phyloP scores from a whole-genome alignment of 2,888 invertebrate genomes.

The Chironomus tentans region DNA sequence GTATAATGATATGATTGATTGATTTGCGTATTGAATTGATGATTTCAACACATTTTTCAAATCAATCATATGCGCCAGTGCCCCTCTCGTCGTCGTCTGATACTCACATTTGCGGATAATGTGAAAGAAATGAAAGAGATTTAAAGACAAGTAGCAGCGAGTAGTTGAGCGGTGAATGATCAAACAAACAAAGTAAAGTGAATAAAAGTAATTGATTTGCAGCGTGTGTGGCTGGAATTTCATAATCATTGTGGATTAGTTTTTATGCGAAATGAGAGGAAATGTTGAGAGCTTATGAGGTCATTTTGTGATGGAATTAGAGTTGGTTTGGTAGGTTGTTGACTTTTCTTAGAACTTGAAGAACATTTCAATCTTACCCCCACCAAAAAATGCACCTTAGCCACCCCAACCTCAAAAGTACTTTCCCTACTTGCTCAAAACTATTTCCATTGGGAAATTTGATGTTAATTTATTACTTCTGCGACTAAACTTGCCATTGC shows the following conservation, averaged over 20 bases:
- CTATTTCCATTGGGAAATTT: not conserved
- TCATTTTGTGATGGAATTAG: too few relatives aligned
- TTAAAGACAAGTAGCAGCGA: slow-evolving; percentile 8
- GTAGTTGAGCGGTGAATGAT: not conserved
- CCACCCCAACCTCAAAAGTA: too few relatives aligned
- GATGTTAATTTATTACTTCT: not conserved
- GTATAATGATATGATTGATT: slow-evolving; percentile 19
- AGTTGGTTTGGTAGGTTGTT: too few relatives aligned
- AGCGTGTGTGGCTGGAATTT: slow-evolving; percentile 11
- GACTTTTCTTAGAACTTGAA: too few relatives aligned
- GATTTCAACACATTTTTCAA: too few relatives aligned
- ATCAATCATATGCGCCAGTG: too few relatives aligned
- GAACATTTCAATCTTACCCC: too few relatives aligned
- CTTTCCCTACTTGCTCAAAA: too few relatives aligned
- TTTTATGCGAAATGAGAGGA: not conserved
- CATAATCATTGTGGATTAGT: not conserved
- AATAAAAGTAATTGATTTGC: slow-evolving; percentile 14
- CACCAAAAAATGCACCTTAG: too few relatives aligned
- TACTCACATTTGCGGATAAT: too few relatives aligned
- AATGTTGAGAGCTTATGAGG: too few relatives aligned
- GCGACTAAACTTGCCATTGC: not conserved
- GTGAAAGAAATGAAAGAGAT: not conserved
- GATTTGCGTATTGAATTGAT: not conserved
- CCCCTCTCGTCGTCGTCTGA: too few relatives aligned
- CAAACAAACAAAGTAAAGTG: not conserved